Percentiles rank a stretch among this genome's conserved stretches.
These are phyloP conservation scores for Scartelaos histophorus DNA, from an alignment of 2,113 vertebrate genomes.

Conservation along the genomic window DNA sequence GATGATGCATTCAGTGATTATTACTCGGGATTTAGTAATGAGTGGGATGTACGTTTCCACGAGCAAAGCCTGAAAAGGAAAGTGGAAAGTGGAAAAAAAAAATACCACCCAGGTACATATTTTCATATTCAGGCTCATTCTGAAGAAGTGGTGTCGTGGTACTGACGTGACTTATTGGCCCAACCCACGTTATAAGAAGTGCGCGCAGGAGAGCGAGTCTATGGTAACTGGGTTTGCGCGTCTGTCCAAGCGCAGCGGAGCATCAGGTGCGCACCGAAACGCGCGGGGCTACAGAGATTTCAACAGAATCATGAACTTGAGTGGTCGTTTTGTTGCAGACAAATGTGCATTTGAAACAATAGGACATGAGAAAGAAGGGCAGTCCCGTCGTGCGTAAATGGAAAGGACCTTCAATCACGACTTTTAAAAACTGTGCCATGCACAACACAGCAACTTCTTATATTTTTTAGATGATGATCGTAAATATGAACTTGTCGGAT, in stretches of 20 bases:
- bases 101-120: not conserved
- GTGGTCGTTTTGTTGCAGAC: not conserved
- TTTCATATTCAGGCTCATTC: not conserved
- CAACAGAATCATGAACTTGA: not conserved
- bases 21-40: no score
- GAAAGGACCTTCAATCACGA: not conserved
- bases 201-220: conserved; percentile 23
- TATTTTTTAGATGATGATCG: not conserved
- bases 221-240: conserved; percentile 28
- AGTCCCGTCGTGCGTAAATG: not conserved
- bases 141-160: conserved; percentile 22
- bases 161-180: conserved; percentile 63
- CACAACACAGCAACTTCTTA: not conserved
- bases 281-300: conserved; percentile 2
- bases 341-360: not conserved
- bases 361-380: not conserved
- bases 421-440: conserved; percentile 9
- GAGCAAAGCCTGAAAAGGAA: not conserved
- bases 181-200: conserved; percentile 48
- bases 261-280: conserved; percentile 53
- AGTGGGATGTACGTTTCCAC: no score
- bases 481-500: conserved; percentile 68
- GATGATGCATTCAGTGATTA: no score
- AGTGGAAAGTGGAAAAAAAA: not conserved
- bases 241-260: conserved; percentile 18